Base-by-base conservation (phyloP, 2,888 invertebrate genomes). In the Magallana nippona region DNA sequence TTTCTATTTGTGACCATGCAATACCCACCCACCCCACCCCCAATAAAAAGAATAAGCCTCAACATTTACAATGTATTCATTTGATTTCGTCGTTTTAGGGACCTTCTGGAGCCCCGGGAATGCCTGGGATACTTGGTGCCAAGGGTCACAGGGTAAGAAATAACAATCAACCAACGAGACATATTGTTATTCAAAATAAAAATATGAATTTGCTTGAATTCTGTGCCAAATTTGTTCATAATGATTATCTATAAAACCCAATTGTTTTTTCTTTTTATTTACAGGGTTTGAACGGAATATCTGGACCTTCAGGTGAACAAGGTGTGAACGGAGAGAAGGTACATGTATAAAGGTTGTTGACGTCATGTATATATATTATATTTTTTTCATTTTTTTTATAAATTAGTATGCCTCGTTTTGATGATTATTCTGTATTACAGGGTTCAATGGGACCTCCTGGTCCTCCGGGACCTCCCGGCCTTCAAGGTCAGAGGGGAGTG, bases 361-460 rank as follows among this genome's bases (percentile, higher is more conserved):
- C 1, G 1, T 27, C 27, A 27, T 27, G 27, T 27, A 27, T 27
- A 27, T 27, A 27, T 27, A 27, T 27, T 27, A 27, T 27, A 27
- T 27, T 27, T 27, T 27, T 27, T 27, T 27, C 2, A 8, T 3
- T 44, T 5, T 44, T 44, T 3, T 44, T 44, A 8, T 44, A 44
- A 44, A 5, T 8, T 44, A 44, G 3, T 44, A 5, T 44, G 44
- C 44, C 44, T 60, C 19, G 19, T 60, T 60, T 17, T n/a, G 15
- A 60, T n/a, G 62, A 8, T n/a, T 44, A 44, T 44, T n/a, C 17
- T 57, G 13, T 15, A 71, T 60, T 79, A 78, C 83, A 91, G 89
- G 94, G 94, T 85, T 88, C 91, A 15, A 87, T 90, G 63, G 94
- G 94, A 55, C 87, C 89, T 11, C 90, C 91, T 57, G 94, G 94